These are phyloP conservation scores for Tachina grossa DNA, from an alignment of 2,888 invertebrate genomes.

Conservation along the genomic window DNA sequence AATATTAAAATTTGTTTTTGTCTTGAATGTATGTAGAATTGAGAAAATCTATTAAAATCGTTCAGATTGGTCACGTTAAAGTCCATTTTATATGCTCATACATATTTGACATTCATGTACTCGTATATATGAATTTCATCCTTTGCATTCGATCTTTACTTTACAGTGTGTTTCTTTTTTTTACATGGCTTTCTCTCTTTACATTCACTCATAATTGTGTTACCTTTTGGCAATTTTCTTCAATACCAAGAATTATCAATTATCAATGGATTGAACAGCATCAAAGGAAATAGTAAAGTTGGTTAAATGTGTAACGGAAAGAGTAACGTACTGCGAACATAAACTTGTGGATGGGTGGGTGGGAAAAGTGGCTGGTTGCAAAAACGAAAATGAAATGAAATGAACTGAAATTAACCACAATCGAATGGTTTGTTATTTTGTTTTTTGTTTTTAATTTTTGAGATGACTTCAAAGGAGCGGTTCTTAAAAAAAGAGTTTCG, in stretches of 20 bases:
- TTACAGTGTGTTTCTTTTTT: slow-evolving; percentile 12
- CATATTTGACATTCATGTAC: neutral
- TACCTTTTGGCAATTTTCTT: slow-evolving; percentile 70
- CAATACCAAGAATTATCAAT: slow-evolving; percentile 65
- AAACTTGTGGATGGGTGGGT: slow-evolving; percentile 22
- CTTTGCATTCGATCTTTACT: slow-evolving; percentile 1
- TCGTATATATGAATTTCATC: neutral
- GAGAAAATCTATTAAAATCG: neutral
- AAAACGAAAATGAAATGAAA: slow-evolving; percentile 41
- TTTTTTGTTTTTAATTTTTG: slow-evolving; percentile 5
- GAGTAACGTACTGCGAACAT: slow-evolving; percentile 13
- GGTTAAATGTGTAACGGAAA: slow-evolving; percentile 55
- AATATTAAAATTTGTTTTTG: too few species aligned
- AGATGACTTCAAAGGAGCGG: too few species aligned
- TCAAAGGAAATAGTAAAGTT: slow-evolving; percentile 64
- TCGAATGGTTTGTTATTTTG: slow-evolving; percentile 36
- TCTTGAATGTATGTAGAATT: too few species aligned
- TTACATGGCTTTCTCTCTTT: neutral
- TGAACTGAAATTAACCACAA: slow-evolving; percentile 48
- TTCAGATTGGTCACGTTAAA: too few species aligned
- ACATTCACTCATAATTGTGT: slow-evolving; percentile 58
- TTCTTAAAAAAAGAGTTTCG: too few species aligned
- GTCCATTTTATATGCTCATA: neutral
- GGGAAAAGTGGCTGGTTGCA: slow-evolving; percentile 13
- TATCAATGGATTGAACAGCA: slow-evolving; percentile 59